Base-by-base conservation (phyloP, 2,888 invertebrate species). In the Mesorhabditis sp. region DNA sequence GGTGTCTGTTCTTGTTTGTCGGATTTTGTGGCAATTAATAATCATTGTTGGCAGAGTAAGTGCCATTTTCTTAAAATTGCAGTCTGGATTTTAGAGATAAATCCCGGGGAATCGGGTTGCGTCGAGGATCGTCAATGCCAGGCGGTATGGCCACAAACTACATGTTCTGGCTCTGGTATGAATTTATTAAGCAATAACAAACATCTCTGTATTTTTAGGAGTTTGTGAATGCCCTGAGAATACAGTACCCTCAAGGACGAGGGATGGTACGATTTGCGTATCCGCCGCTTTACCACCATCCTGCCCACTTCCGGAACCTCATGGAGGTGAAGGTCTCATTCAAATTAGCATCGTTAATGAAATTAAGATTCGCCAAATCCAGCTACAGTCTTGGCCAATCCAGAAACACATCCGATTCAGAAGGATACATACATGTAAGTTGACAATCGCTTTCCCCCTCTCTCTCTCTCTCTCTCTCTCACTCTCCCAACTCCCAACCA, bases 41-140 rank as follows among this genome's bases (percentile, higher is more conserved):
- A 82, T 7, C 83, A 83, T 65, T 83, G 83, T 69, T 83, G 83
- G 83, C 81, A 79, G 62, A 83, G 82, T 82, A 66, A 45, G 73
- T 50, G 58, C 58, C n/a, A 28, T 64, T 15, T 15, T 44, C 42
- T 42, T 64, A 41, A 63, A 41, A 0, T 45, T 41, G 63, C 28
- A 58, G 28, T 61, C 43, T 4, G 28, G 28, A 28, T 72, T 82
- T 67, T 70, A 82, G 82, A 83, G 74, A 79, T 83, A 5, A 83
- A 83, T 67, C 83, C 83, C 4, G 83, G 82, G 4, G 83, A 83
- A 62, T 80, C 78, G 13, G 83, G 83, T 4, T 83, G 83, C 65
- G 81, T 83, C 4, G 81, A 83, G 58, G 78, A 76, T 58, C 74
- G 78, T 4, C 83, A 83, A 66, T 83, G 83, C 64, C 80, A 81